These are phyloP conservation scores for Crax fasciolata DNA, from an alignment of 2,797 vertebrate species.

Conservation along the genomic window DNA sequence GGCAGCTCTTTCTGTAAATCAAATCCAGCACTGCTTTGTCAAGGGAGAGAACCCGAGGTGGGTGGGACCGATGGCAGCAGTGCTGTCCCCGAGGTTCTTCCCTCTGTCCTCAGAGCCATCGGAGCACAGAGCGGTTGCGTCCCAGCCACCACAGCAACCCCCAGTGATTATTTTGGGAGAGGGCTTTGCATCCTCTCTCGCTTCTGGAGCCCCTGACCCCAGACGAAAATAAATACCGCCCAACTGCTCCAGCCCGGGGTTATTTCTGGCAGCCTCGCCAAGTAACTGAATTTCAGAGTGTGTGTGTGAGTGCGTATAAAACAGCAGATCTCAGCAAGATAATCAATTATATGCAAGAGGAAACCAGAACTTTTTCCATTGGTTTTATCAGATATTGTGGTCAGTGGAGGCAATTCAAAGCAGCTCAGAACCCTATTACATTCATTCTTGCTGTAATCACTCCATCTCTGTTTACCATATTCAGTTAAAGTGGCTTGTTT, in stretches of 20 bases:
- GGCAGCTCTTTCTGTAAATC: background rate
- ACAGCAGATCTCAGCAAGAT: slow-evolving; percentile 89
- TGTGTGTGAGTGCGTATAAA: slow-evolving; percentile 54
- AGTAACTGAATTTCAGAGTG: slow-evolving; percentile 80
- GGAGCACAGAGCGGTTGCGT: background rate
- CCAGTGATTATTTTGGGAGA: slow-evolving; percentile 50
- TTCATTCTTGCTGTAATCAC: slow-evolving; percentile 87
- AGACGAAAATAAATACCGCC: slow-evolving; percentile 69
- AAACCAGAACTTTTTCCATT: slow-evolving; percentile 92
- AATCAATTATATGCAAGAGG: slow-evolving; percentile 93
- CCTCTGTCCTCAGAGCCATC: background rate
- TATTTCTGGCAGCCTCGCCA: slow-evolving; percentile 78
- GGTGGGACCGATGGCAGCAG: background rate
- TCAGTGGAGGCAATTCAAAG: slow-evolving; percentile 85
- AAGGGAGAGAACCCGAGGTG: background rate
- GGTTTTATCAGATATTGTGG: slow-evolving; percentile 94
- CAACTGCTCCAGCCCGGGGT: slow-evolving; percentile 66
- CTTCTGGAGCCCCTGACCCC: slow-evolving; percentile 37
- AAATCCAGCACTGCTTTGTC: background rate
- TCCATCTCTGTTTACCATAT: slow-evolving; percentile 90
- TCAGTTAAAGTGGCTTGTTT: slow-evolving; percentile 90
- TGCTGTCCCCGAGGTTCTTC: background rate
- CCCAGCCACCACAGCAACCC: background rate
- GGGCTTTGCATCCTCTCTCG: slow-evolving; percentile 50
- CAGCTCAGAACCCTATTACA: slow-evolving; percentile 82